Conservation (phyloP, 2,888 invertebrate species). For the Pseudeuparius sepicola region DNA sequence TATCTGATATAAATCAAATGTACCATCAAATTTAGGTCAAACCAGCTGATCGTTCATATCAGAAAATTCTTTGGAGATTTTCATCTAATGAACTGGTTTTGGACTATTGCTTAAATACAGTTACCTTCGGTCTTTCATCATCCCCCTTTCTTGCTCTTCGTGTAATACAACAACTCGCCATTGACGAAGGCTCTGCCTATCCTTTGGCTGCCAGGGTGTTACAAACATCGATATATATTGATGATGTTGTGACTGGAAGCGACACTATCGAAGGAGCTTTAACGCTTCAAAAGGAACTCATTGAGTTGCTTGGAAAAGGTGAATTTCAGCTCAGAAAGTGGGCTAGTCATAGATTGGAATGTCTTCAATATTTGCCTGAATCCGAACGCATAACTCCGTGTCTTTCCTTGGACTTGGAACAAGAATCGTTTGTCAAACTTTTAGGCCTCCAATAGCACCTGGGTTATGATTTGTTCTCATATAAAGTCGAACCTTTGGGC, state of each 20-base stretch:
- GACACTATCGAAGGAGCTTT: not conserved
- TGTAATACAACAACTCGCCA: not conserved
- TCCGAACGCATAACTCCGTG: too few species aligned
- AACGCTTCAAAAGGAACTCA: not conserved
- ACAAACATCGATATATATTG: not conserved
- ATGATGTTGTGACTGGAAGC: constrained; percentile 1
- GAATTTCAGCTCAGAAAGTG: constrained; percentile 1
- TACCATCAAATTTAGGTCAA: not conserved
- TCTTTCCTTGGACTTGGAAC: too few species aligned
- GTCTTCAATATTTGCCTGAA: too few species aligned
- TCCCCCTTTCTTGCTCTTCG: not conserved
- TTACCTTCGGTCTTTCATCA: not conserved
- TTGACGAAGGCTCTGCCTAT: not conserved
- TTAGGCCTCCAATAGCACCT: constrained; percentile 19
- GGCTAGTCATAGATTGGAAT: too few species aligned
- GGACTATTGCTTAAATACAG: constrained; percentile 3
- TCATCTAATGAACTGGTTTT: not conserved
- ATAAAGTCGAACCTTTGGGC: constrained; percentile 8
- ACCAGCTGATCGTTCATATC: not conserved
- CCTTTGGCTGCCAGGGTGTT: not conserved
- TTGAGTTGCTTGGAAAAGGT: not conserved
- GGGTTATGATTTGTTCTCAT: constrained; percentile 11
- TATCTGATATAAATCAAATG: not conserved
- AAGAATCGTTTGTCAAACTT: too few species aligned
- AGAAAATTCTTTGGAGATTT: not conserved